Base-by-base conservation (phyloP, 2,888 invertebrate genomes). In the Calameuta pallipes region DNA sequence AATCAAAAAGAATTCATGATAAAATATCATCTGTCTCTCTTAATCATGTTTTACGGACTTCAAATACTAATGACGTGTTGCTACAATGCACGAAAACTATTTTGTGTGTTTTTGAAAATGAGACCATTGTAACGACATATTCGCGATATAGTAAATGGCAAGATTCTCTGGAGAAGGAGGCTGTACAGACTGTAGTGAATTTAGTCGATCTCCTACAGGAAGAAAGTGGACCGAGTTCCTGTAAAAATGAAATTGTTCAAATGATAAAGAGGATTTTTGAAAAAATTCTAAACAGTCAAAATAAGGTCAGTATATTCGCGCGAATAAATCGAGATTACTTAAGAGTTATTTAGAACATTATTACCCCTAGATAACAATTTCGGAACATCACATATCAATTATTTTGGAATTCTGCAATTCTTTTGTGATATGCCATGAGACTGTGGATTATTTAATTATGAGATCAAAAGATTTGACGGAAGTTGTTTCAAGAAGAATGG, bases 61-160 rank as follows among this genome's bases (percentile, higher is more conserved):
- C 76, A 11, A 71, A 78, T 35, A 41, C 69, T 13, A 68, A 36
- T 35, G 31, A 78, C 56, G 36, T 75, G 6, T 37, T 78, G 73
- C 56, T 76, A 4, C 31, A 11, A 11, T 71, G 70, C 30, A 75
- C 75, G 6, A 71, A 68, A 68, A 70, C n/a, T 11, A 75, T 78
- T 13, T 69, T 78, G 12, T 30, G 73, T 12, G 69, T 68, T 15
- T 35, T 78, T 34, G 68, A 69, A 94, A 69, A 95, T 92, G 13
- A 95, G 91, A 85, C 94, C 94, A 35, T 94, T 94, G 89, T 30
- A 33, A 71, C 71, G 6, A 71, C 33, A 33, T 71, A 71, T 33
- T 15, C 33, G 31, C 30, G 31, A 30, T 12, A 33, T 30, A 71
- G 41, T 6, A 41, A 15, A 87, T 95, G 85, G 86, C 76, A 76